phyloP scores from a whole-genome alignment of 2,797 vertebrate genomes.

The Pipistrellus pipistrellus region DNA sequence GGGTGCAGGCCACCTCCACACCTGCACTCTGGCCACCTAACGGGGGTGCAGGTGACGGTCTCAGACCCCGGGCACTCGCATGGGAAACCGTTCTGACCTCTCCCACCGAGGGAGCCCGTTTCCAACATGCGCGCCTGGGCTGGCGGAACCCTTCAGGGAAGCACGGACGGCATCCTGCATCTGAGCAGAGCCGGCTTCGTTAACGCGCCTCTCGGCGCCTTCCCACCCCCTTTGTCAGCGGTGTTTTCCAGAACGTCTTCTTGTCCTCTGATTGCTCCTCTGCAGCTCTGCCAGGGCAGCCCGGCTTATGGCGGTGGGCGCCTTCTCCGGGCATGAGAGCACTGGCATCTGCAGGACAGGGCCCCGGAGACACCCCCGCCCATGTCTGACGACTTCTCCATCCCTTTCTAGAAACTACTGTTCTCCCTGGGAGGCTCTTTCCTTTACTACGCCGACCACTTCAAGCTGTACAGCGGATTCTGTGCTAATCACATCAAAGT shows the following conservation, averaged over 20 bases:
- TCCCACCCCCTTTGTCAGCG: neutral
- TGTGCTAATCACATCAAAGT: conserved; percentile 99
- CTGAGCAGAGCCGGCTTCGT: neutral
- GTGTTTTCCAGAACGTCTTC: neutral
- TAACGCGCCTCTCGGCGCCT: neutral
- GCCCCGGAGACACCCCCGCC: accelerated
- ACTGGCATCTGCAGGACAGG: neutral
- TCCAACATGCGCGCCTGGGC: neutral
- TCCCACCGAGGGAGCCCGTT: neutral
- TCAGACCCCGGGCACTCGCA: no score
- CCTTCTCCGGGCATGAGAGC: neutral
- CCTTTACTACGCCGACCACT: conserved; percentile 99
- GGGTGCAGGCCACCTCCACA: accelerated
- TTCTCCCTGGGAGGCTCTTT: conserved; percentile 99
- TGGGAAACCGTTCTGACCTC: neutral
- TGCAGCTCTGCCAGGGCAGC: neutral
- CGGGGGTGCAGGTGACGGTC: accelerated
- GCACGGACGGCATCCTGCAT: neutral
- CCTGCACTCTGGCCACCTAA: neutral
- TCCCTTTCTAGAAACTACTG: conserved; percentile 93
- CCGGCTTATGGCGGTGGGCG: neutral
- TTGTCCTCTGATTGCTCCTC: neutral
- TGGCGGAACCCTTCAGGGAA: neutral
- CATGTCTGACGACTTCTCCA: neutral
- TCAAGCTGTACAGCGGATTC: conserved; percentile 99